These are phyloP conservation scores for Deroplatys truncata DNA, from an alignment of 2,888 invertebrate species.

Conservation along the genomic window DNA sequence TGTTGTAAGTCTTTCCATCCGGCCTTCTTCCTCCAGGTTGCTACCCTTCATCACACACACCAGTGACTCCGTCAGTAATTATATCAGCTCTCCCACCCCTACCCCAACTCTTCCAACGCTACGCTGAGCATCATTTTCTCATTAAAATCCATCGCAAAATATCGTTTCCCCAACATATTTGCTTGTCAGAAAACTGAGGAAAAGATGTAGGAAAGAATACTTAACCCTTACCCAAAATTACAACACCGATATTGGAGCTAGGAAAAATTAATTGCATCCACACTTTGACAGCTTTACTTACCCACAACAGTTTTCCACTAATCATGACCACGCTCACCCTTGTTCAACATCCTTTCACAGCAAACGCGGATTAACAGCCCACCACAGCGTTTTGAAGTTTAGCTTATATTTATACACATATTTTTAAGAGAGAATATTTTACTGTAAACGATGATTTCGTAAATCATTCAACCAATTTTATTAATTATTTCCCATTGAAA, in stretches of 20 bases:
- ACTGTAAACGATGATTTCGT: too few species aligned
- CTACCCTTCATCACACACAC: neutral
- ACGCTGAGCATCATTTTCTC: conserved; percentile 5
- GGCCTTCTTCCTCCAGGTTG: neutral
- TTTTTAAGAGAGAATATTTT: too few species aligned
- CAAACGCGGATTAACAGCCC: too few species aligned
- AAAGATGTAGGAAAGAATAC: neutral
- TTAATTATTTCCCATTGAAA: too few species aligned
- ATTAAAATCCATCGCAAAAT: neutral
- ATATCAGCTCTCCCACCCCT: neutral
- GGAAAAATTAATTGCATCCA: neutral
- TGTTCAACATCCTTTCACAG: neutral
- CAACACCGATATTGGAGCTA: neutral
- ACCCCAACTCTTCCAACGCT: neutral
- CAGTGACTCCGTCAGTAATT: neutral
- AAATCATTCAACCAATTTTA: too few species aligned
- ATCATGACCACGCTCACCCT: neutral
- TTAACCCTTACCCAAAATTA: neutral
- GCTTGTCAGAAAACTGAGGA: neutral
- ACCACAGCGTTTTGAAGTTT: too few species aligned
- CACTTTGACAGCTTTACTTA: neutral
- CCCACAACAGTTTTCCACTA: neutral
- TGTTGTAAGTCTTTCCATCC: neutral
- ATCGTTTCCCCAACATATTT: neutral
- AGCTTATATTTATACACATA: too few species aligned